phyloP scores from a whole-genome alignment of 2,113 vertebrate species.

The Bambusicola thoracicus region DNA sequence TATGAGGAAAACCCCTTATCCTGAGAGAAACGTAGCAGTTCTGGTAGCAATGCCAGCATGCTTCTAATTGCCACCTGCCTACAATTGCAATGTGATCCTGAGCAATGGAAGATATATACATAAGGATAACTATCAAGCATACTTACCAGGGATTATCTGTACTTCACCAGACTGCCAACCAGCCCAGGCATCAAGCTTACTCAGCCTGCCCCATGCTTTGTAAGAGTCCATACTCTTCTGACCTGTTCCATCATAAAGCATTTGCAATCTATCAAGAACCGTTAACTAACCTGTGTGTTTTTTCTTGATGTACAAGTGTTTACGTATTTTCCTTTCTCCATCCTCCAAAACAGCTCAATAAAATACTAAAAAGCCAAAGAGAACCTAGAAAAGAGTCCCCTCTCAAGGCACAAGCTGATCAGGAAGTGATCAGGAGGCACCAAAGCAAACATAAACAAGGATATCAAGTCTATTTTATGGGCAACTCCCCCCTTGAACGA shows the following conservation, averaged over 20 bases:
- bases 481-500: neutral
- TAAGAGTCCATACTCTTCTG: conserved; percentile 49
- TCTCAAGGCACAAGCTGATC: neutral
- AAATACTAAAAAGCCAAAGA: neutral
- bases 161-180: conserved; percentile 15
- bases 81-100: neutral
- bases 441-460: neutral
- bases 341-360: neutral
- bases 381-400: neutral
- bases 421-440: conserved; percentile 1
- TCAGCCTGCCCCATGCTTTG: conserved; percentile 1
- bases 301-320: neutral
- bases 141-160: conserved; percentile 47
- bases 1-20: neutral
- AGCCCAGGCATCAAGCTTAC: neutral
- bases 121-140: conserved; percentile 15
- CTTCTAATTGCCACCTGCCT: neutral
- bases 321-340: neutral
- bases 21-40: neutral
- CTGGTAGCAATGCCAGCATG: neutral
- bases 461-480: neutral
- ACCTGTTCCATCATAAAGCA: neutral
- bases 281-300: neutral
- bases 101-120: neutral
- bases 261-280: conserved; percentile 33